Base-by-base conservation (phyloP, 2,113 vertebrate species). In the Puffinus mauretanicus region DNA sequence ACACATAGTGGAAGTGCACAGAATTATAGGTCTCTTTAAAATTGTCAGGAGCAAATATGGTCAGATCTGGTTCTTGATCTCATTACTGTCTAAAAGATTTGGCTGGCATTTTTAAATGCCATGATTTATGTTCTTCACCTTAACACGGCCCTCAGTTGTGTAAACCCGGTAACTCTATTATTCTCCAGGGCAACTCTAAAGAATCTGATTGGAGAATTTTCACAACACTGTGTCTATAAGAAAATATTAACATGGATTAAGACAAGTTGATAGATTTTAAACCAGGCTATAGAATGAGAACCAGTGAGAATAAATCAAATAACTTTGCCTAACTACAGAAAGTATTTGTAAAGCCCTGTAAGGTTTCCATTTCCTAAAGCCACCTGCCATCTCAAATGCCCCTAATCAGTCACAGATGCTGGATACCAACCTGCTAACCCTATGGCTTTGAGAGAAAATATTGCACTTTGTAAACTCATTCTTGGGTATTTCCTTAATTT, bases 361-460 rank as follows among this genome's bases (percentile, higher is more conserved):
- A 97, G 94, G 96, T 96, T 97, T 97, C 95, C 88, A 94, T 98
- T 98, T 97, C 97, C 94, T 96, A 96, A 97, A 98, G 97, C 98
- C 98, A 98, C 98, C 98, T 98, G 98, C 97, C 98, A 98, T 97
- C 96, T 98, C 97, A 96, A 98, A 88, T 94, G 96, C 89, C 94
- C 69, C 76, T 98, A 98, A 98, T 98, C 83, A 97, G 93, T 88
- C 96, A 96, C 98, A 98, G 97, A 98, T 98, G 98, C 96, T 80
- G 85, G 82, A 96, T 95, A 96, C 95, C 97, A 98, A 98, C 98
- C 97, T 98, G 96, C 91, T 97, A 96, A 98, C 98, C 98, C 93
- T 51, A 72, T 4, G 90, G 97, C 97, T 98, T 46, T 75, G 83
- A 97, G 97, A 97, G 96, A 97, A 98, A 98, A 98, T 97, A 98